Evolutionary conservation across 2,888 invertebrate species (phyloP).

Genomic region (Rhamnusium bicolor): DNA sequence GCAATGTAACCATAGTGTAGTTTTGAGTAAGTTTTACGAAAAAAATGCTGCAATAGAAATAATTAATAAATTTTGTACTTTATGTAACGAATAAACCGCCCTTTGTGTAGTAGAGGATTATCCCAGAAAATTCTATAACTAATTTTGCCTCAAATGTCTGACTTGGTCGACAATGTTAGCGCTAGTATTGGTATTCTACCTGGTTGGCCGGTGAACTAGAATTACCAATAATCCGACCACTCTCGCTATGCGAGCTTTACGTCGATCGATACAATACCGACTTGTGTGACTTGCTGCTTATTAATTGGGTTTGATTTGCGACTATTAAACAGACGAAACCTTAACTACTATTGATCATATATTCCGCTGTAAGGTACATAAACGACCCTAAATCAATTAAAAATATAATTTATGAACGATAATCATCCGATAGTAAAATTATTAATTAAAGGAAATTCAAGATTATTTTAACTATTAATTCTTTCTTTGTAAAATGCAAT

Average conservation of each 20-base stretch:
- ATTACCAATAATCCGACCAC: slow-evolving; percentile 22
- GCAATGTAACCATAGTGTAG: not conserved
- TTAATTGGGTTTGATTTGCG: slow-evolving; percentile 24
- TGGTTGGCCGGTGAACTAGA: not conserved
- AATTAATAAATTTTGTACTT: not conserved
- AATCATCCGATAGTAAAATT: not conserved
- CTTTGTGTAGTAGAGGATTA: not conserved
- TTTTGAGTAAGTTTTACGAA: not conserved
- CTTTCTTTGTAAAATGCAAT: too few species aligned
- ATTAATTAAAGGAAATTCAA: not conserved
- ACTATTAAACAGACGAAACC: slow-evolving; percentile 2
- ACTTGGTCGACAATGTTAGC: slow-evolving; percentile 8
- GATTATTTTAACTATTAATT: too few species aligned
- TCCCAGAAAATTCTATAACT: slow-evolving; percentile 19
- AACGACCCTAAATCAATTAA: not conserved
- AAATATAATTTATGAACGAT: not conserved
- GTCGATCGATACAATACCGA: slow-evolving; percentile 6
- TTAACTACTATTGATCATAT: not conserved
- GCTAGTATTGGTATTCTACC: slow-evolving; percentile 7
- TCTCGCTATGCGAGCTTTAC: not conserved
- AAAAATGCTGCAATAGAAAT: not conserved
- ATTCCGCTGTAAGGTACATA: not conserved
- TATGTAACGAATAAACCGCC: slow-evolving; percentile 1
- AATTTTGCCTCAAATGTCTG: slow-evolving; percentile 20
- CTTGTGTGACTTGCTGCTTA: slow-evolving; percentile 17